Evolutionary conservation across 2,797 vertebrate species (phyloP), one percentile per base, ranked within the genome.

Genomic region (Smutsia gigantea): DNA sequence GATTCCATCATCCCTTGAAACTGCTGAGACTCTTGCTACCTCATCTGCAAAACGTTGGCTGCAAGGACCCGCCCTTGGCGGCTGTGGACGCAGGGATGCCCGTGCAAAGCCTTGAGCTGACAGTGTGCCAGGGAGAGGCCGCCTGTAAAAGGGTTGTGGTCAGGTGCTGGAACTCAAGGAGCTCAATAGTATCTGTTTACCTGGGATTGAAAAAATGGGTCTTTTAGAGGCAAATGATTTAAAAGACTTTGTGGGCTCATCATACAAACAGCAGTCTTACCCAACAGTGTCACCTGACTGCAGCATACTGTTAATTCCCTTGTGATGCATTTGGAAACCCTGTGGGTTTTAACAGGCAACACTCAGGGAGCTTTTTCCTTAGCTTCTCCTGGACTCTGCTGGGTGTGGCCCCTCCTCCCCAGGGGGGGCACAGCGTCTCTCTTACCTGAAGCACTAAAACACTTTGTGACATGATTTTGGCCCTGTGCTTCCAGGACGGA

Each of bases 401-500:
- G 63, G 25, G 63, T 7, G 27, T 29, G 17, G 19, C 37, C 72
- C 1, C 23, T 17, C 18, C 39, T 34, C n/a, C 2, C 3, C 66
- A 23, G 4, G 34, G 37, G 34, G 42, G 5, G 55, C 64, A 6
- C 1, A 21, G 51, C 17, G 1, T 23, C 8, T 17, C 51, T 37
- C 18, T 75, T 21, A 31, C 12, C 57, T 51, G 66, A 55, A 57
- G 64, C 15, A 15, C 27, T 69, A 25, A 39, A 46, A 55, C 10
- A 29, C 27, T 25, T 4, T 5, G 31, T 71, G 27, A 83, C 15
- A 0, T 61, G 42, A 18, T 59, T 18, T 29, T 34, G 63, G 57
- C 5, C 69, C 39, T 2, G 2, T 39, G 27, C 34, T 61, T 27
- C 57, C 34, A 49, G 63, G 1, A 0, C 83, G 53, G 7, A 0